Evolutionary conservation across 2,113 vertebrate species (phyloP).

Genomic region (Percopsis transmontana): DNA sequence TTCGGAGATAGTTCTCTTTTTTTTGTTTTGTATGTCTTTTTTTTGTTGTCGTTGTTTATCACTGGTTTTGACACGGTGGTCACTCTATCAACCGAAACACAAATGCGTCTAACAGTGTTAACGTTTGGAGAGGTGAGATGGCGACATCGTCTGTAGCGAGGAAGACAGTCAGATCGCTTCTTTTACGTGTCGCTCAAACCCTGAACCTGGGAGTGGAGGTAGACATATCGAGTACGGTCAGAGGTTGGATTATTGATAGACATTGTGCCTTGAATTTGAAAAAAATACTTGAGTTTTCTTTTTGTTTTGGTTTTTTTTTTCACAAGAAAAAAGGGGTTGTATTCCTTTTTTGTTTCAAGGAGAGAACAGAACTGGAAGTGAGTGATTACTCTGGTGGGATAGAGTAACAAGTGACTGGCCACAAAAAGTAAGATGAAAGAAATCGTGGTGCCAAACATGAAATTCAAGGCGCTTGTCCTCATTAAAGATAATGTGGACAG

Average conservation of each 20-base stretch:
- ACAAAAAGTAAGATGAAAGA: constrained; percentile 21
- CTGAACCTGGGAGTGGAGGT: constrained; percentile 55
- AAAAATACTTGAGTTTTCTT: constrained; percentile 67
- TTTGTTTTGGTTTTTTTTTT: constrained; percentile 64
- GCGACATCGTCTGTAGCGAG: constrained; percentile 39
- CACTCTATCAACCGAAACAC: constrained; percentile 72
- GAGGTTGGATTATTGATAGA: constrained; percentile 70
- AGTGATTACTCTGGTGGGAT: constrained; percentile 23
- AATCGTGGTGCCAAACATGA: constrained; percentile 72
- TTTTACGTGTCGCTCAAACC: constrained; percentile 54
- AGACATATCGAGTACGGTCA: constrained; percentile 32
- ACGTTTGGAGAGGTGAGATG: constrained; percentile 57
- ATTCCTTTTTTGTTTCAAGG: constrained; percentile 43
- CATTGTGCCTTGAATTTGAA: constrained; percentile 85
- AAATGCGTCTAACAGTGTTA: constrained; percentile 73
- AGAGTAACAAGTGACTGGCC: constrained; percentile 42
- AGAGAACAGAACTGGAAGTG: constrained; percentile 55
- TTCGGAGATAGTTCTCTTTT: constrained; percentile 61
- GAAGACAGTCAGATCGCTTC: constrained; percentile 53
- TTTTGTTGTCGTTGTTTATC: constrained; percentile 72
- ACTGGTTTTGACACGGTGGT: constrained; percentile 78
- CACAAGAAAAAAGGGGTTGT: constrained; percentile 41
- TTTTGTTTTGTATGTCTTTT: constrained; percentile 30
- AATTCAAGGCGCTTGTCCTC: constrained; percentile 69
- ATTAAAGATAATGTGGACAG: constrained; percentile 44